Percentiles rank a stretch among this genome's conserved stretches.
Evolutionary conservation across 2,797 vertebrate genomes (phyloP).

Genomic region (Enteromius unitaeniatus): DNA sequence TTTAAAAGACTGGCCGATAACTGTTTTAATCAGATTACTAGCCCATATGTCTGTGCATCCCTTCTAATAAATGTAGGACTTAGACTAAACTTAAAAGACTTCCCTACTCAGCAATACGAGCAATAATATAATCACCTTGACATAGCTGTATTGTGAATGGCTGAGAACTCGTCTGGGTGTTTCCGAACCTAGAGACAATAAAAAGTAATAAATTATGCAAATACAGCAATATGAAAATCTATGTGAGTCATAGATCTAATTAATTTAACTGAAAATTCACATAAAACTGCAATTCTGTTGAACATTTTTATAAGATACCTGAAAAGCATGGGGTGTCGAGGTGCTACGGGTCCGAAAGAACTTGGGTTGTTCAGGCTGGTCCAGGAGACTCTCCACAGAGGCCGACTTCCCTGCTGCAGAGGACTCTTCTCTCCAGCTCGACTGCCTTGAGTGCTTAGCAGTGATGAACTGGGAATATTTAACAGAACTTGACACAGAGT

Average conservation of each 20-base stretch:
- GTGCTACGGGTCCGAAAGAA: constrained; percentile 72
- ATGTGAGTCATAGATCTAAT: constrained; percentile 55
- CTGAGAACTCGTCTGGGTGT: constrained; percentile 16
- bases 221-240: constrained; percentile 57
- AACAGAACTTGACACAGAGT: constrained; percentile 73
- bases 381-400: constrained; percentile 74
- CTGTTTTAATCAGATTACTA: background rate
- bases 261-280: constrained; percentile 64
- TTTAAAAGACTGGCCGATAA: background rate
- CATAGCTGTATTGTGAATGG: background rate
- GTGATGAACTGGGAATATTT: constrained; percentile 72
- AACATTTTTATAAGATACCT: constrained; percentile 70
- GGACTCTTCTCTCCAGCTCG: constrained; percentile 66
- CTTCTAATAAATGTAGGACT: background rate
- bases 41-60: background rate
- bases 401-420: constrained; percentile 66
- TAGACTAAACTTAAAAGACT: background rate
- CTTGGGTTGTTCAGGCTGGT: constrained; percentile 63
- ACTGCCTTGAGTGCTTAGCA: constrained; percentile 61
- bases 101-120: background rate
- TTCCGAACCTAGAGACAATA: constrained; percentile 26
- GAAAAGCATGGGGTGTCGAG: constrained; percentile 70
- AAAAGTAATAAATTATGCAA: background rate
- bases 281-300: constrained; percentile 62
- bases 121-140: constrained; percentile 40